A percentile compares a stretch with the other conserved stretches of the same genome.
Evolutionary conservation across 2,113 vertebrate species (phyloP).

Genomic region (Meleagris gallopavo): DNA sequence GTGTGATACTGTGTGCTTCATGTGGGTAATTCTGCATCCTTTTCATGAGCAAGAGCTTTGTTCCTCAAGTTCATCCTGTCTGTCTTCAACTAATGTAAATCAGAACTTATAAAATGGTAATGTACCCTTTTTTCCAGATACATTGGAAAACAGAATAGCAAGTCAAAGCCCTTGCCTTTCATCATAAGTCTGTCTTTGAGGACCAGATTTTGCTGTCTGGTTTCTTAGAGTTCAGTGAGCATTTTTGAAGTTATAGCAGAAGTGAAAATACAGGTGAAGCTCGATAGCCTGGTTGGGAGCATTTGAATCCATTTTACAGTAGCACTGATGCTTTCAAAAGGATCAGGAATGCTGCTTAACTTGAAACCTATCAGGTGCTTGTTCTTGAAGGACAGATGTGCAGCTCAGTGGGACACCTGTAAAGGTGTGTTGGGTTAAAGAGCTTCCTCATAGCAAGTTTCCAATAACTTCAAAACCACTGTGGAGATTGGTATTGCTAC

Average conservation of each 20-base stretch:
- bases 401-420: neutral
- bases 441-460: constrained; percentile 17
- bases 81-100: neutral
- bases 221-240: neutral
- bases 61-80: neutral
- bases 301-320: neutral
- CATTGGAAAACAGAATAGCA: neutral
- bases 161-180: neutral
- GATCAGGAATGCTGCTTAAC: constrained; percentile 50
- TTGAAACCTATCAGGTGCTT: constrained; percentile 33
- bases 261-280: neutral
- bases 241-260: neutral
- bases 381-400: constrained; percentile 9
- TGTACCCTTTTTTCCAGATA: neutral
- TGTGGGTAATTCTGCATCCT: constrained; percentile 41
- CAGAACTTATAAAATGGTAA: neutral
- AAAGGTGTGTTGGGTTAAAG: constrained; percentile 10
- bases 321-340: neutral
- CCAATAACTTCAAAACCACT: neutral
- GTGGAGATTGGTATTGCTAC: fast-evolving
- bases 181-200: neutral
- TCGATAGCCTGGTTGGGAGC: constrained; percentile 2
- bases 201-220: neutral
- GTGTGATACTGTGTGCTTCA: neutral
- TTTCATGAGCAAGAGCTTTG: neutral